Conservation (phyloP, 2,113 vertebrate species). For the Boleophthalmus pectinirostris region DNA sequence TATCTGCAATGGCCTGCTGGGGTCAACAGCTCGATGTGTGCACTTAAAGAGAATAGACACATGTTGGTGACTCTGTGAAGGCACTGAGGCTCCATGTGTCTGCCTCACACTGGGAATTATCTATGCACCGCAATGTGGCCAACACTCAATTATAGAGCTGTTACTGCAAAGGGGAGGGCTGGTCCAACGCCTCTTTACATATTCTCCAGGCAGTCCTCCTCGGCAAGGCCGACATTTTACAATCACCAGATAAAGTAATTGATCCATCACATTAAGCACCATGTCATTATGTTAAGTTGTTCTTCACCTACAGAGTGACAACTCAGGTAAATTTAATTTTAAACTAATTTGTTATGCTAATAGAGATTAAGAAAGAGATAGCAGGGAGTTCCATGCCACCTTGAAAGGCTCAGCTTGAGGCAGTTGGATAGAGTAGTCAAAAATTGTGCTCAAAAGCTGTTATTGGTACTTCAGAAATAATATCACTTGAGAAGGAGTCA, state of each 20-base stretch:
- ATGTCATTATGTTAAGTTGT: conserved; percentile 18
- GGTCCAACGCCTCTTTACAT: conserved; percentile 24
- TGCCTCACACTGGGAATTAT: conserved; percentile 30
- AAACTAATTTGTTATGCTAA: conserved; percentile 45
- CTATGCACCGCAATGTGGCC: conserved; percentile 31
- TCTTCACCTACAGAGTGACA: conserved; percentile 18
- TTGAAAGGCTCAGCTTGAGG: neutral
- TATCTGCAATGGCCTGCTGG: conserved; percentile 62
- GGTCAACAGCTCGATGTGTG: conserved; percentile 65
- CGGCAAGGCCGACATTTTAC: conserved; percentile 7
- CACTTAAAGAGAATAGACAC: conserved; percentile 16
- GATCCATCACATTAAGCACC: conserved; percentile 8
- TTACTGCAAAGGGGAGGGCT: conserved; percentile 16
- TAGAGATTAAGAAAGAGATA: conserved; percentile 27
- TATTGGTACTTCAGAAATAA: neutral
- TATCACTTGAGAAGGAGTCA: neutral
- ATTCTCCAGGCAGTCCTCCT: conserved; percentile 12
- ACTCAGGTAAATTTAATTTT: conserved; percentile 27
- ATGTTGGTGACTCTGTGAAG: neutral
- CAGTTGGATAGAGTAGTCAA: neutral
- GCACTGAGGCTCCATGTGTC: conserved; percentile 29
- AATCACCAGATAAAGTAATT: conserved; percentile 23
- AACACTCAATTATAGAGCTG: conserved; percentile 39
- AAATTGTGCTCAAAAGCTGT: neutral
- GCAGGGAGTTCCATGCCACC: conserved; percentile 22